phyloP scores from a whole-genome alignment of 1,140 invertebrate genomes.

The Sarcophaga bullata region DNA sequence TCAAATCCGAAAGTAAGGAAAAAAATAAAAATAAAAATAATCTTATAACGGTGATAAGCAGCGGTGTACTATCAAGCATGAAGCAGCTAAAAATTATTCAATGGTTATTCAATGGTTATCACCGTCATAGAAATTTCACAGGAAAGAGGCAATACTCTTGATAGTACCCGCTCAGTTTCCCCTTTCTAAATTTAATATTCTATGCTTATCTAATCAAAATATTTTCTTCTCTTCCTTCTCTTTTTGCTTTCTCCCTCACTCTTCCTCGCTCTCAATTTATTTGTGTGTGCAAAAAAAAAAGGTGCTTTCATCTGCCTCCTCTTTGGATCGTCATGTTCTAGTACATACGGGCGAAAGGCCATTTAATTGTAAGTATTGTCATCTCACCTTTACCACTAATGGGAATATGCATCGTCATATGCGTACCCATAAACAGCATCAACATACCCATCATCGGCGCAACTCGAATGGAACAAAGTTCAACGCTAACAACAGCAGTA shows the following conservation, averaged over 20 bases:
- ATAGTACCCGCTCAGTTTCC: neutral
- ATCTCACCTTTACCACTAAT: constrained; percentile 86
- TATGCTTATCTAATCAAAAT: neutral
- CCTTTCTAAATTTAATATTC: neutral
- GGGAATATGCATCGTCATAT: constrained; percentile 90
- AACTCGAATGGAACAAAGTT: constrained; percentile 49
- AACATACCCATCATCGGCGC: constrained; percentile 58
- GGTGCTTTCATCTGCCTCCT: constrained; percentile 79
- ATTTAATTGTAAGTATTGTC: constrained; percentile 82
- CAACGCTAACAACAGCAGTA: constrained; percentile 37
- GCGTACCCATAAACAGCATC: constrained; percentile 73
- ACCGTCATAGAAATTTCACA: no score
- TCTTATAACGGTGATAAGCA: no score
- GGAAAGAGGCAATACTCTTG: neutral
- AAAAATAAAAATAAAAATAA: no score
- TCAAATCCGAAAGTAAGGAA: no score
- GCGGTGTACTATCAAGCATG: no score
- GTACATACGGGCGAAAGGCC: constrained; percentile 81
- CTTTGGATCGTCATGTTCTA: constrained; percentile 79
- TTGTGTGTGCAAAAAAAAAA: constrained; percentile 51
- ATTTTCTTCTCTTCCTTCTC: constrained; percentile 32
- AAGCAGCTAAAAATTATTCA: no score
- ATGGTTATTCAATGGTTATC: no score
- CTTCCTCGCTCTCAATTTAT: neutral
- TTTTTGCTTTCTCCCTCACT: neutral